phyloP scores from a whole-genome alignment of 2,797 vertebrate genomes.

The Uromys caudimaculatus region DNA sequence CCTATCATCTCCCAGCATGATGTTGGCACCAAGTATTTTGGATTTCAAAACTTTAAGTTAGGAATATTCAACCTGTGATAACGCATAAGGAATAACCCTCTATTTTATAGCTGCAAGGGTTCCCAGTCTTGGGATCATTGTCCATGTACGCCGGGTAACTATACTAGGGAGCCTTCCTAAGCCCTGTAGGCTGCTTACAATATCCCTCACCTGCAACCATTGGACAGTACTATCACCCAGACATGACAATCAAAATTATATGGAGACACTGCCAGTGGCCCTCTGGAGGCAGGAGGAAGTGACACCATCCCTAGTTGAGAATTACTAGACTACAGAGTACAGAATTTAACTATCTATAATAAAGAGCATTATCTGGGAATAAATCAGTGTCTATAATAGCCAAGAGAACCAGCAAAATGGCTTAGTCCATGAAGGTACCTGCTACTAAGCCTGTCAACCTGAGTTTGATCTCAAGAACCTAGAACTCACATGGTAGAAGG shows the following conservation, averaged over 20 bases:
- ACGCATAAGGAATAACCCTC: not conserved
- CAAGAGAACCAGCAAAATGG: not conserved
- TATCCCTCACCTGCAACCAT: not conserved
- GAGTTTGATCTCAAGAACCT: not conserved
- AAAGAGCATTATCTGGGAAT: not conserved
- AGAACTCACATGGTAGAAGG: not conserved
- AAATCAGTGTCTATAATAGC: not conserved
- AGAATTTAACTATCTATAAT: conserved; percentile 4
- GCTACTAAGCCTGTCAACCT: not conserved
- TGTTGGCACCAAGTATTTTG: not conserved
- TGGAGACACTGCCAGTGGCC: not conserved
- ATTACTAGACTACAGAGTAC: not conserved
- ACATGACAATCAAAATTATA: not conserved
- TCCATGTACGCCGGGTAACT: not conserved
- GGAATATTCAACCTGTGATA: not conserved
- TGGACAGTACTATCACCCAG: not conserved
- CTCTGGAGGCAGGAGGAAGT: not conserved
- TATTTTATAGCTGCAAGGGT: not conserved
- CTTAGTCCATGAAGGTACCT: not conserved
- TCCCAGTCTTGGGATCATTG: not conserved
- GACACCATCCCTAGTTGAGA: not conserved
- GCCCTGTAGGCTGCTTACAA: not conserved
- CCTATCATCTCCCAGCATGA: not conserved
- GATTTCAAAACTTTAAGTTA: not conserved
- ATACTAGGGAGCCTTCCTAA: no score